Percentiles rank a stretch among this genome's conserved stretches.
These are phyloP conservation scores for Platyrinchus mystaceus DNA, from an alignment of 2,797 vertebrate genomes.

Conservation along the genomic window DNA sequence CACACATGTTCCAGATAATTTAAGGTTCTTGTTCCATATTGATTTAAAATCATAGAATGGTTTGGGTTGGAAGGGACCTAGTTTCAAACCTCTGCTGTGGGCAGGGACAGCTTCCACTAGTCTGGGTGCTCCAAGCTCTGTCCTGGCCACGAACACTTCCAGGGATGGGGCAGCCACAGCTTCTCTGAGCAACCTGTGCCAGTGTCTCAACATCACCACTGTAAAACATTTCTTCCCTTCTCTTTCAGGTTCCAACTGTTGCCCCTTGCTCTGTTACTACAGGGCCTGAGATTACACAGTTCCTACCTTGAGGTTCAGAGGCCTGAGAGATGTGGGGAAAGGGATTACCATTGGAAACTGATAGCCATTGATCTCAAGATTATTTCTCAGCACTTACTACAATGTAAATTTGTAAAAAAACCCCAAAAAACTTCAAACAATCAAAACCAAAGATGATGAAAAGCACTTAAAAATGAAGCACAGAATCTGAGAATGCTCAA, in stretches of 20 bases:
- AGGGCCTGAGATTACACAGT: not conserved
- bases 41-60: not conserved
- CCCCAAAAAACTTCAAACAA: not conserved
- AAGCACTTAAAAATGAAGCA: not conserved
- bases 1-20: not conserved
- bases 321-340: not conserved
- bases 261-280: not conserved
- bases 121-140: not conserved
- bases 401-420: not conserved
- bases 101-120: not conserved
- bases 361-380: not conserved
- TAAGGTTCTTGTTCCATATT: not conserved
- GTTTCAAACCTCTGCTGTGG: not conserved
- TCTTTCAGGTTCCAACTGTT: not conserved
- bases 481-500: not conserved
- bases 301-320: not conserved
- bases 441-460: not conserved
- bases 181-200: not conserved
- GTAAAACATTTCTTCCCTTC: not conserved
- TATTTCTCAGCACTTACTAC: not conserved
- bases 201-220: not conserved
- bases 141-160: not conserved
- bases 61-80: not conserved
- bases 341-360: not conserved
- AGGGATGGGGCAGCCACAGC: not conserved